Conservation (phyloP, 2,113 vertebrate species). For the Prinia subflava region DNA sequence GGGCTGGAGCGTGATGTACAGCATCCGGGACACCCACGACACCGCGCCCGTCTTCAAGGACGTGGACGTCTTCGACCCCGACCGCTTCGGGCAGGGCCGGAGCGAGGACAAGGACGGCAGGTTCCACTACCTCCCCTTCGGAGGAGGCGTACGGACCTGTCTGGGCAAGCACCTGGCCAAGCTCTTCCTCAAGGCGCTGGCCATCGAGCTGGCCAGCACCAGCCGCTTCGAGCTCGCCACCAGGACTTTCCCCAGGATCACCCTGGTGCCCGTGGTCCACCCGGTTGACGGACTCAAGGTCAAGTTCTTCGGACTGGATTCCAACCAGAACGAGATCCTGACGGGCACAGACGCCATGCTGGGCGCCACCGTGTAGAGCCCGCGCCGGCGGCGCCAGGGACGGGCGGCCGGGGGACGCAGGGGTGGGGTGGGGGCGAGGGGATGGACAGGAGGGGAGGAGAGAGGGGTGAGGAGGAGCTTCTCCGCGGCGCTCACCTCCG, state of each 20-base stretch:
- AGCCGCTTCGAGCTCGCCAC: slow-evolving; percentile 94
- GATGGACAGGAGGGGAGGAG: neutral
- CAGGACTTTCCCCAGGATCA: slow-evolving; percentile 88
- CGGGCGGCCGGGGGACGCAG: neutral
- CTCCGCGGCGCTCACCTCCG: neutral
- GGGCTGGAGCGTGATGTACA: slow-evolving; percentile 99
- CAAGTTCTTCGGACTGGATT: slow-evolving; percentile 96
- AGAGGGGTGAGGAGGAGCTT: neutral
- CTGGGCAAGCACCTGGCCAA: slow-evolving; percentile 96
- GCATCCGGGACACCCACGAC: slow-evolving; percentile 97
- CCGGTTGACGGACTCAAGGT: slow-evolving; percentile 91
- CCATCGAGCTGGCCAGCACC: slow-evolving; percentile 90
- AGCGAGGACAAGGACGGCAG: slow-evolving; percentile 92
- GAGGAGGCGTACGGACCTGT: slow-evolving; percentile 91
- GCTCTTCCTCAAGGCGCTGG: slow-evolving; percentile 91
- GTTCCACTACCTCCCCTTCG: slow-evolving; percentile 96
- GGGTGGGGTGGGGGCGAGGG: neutral
- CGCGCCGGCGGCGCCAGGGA: neutral
- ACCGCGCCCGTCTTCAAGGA: slow-evolving; percentile 93
- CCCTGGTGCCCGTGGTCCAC: slow-evolving; percentile 92
- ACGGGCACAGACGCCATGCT: slow-evolving; percentile 90
- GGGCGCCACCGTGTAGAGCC: slow-evolving; percentile 84
- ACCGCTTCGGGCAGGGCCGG: slow-evolving; percentile 90
- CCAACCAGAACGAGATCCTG: slow-evolving; percentile 98
- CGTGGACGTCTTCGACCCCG: slow-evolving; percentile 88